phyloP scores from a whole-genome alignment of 2,888 invertebrate species.

The Ditula angustiorana region DNA sequence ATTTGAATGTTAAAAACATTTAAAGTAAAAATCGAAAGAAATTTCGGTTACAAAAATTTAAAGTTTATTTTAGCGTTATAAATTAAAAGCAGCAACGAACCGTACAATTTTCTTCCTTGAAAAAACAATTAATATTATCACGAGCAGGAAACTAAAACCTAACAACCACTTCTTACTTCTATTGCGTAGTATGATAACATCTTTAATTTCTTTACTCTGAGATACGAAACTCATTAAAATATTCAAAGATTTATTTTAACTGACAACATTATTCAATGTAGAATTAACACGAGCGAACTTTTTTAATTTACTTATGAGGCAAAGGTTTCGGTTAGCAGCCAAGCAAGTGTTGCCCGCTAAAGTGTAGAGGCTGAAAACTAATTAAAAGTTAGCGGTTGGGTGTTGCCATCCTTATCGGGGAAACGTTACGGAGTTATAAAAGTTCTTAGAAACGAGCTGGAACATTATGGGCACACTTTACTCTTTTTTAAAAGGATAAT shows the following conservation, averaged over 20 bases:
- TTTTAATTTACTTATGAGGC: conserved; percentile 13
- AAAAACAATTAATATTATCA: too few relatives aligned
- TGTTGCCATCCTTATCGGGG: conserved; percentile 8
- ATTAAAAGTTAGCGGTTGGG: conserved; percentile 32
- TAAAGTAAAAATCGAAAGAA: too few relatives aligned
- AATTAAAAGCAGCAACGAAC: too few relatives aligned
- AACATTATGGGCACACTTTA: not conserved
- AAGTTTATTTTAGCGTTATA: too few relatives aligned
- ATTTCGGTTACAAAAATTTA: too few relatives aligned
- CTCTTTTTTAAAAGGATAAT: not conserved
- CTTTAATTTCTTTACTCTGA: too few relatives aligned
- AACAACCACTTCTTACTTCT: too few relatives aligned
- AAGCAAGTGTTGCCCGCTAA: conserved; percentile 13
- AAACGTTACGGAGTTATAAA: conserved; percentile 11
- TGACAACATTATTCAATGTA: not conserved
- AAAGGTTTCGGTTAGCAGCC: conserved; percentile 6
- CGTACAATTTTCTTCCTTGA: too few relatives aligned
- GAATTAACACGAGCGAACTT: conserved; percentile 2
- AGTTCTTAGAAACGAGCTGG: not conserved
- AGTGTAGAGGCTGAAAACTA: conserved; percentile 27
- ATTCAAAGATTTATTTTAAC: not conserved
- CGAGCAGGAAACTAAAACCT: too few relatives aligned
- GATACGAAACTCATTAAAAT: not conserved
- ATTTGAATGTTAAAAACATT: too few relatives aligned
- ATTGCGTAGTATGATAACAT: too few relatives aligned